These are phyloP conservation scores for Fregata magnificens DNA, from an alignment of 2,113 vertebrate species.

Conservation along the genomic window DNA sequence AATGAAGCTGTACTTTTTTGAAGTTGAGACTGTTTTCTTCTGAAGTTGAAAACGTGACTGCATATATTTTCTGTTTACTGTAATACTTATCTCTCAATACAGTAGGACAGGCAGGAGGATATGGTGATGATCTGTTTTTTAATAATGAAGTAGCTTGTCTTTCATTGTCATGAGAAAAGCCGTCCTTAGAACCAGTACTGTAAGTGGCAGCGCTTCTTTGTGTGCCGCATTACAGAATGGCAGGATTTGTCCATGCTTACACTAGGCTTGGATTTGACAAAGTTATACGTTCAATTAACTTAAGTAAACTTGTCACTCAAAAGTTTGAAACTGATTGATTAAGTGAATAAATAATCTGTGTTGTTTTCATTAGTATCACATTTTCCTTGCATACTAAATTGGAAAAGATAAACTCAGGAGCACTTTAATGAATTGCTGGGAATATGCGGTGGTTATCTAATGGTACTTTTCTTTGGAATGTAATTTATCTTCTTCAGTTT, in stretches of 20 bases:
- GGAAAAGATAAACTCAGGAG: constrained; percentile 21
- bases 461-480: constrained; percentile 9
- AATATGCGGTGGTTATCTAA: constrained; percentile 33
- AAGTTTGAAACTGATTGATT: constrained; percentile 56
- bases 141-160: neutral
- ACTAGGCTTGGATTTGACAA: neutral
- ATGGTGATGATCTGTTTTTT: neutral
- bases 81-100: neutral
- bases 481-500: constrained; percentile 52
- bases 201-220: neutral
- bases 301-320: constrained; percentile 28
- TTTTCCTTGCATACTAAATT: constrained; percentile 32
- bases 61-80: neutral
- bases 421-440: constrained; percentile 30
- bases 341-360: constrained; percentile 30
- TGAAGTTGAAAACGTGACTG: neutral
- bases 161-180: neutral
- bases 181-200: neutral
- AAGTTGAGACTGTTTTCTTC: neutral
- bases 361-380: constrained; percentile 37
- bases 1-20: neutral
- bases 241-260: neutral
- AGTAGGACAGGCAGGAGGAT: neutral
- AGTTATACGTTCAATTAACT: constrained; percentile 13
- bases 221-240: neutral